These are phyloP conservation scores for Oostethus manadensis DNA, from an alignment of 2,113 vertebrate genomes.

Conservation along the genomic window DNA sequence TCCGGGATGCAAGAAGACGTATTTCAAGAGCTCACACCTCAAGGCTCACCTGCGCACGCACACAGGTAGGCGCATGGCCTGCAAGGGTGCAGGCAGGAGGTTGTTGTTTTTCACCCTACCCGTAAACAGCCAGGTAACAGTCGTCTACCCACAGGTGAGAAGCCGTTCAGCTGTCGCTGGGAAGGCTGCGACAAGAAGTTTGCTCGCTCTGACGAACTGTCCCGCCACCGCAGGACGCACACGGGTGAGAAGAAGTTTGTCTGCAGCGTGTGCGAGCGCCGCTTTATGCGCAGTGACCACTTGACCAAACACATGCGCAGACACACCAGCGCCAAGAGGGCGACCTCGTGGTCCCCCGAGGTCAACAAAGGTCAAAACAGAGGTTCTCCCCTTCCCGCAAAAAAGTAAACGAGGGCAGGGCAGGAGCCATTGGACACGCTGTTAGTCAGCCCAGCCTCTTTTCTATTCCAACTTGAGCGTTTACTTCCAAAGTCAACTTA, in stretches of 20 bases:
- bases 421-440: neutral
- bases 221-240: conserved; percentile 91
- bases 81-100: neutral
- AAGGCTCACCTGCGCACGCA: conserved; percentile 97
- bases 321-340: conserved; percentile 82
- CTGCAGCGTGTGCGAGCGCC: conserved; percentile 86
- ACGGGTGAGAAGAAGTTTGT: conserved; percentile 96
- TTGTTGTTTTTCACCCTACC: too few relatives aligned
- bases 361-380: conserved; percentile 64
- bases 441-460: conserved; percentile 16
- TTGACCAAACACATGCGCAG: conserved; percentile 92
- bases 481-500: neutral
- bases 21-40: conserved; percentile 98
- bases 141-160: conserved; percentile 79
- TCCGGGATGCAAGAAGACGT: conserved; percentile 92
- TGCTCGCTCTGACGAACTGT: conserved; percentile 94
- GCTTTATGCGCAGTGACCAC: conserved; percentile 98
- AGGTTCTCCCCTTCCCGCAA: conserved; percentile 42
- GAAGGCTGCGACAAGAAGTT: conserved; percentile 94
- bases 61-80: conserved; percentile 77
- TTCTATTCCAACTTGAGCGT: neutral
- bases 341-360: conserved; percentile 80
- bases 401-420: neutral
- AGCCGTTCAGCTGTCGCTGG: conserved; percentile 96
- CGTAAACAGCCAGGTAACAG: too few relatives aligned